These are phyloP conservation scores for Cnemophilus loriae DNA, from an alignment of 2,113 vertebrate species.

Conservation along the genomic window DNA sequence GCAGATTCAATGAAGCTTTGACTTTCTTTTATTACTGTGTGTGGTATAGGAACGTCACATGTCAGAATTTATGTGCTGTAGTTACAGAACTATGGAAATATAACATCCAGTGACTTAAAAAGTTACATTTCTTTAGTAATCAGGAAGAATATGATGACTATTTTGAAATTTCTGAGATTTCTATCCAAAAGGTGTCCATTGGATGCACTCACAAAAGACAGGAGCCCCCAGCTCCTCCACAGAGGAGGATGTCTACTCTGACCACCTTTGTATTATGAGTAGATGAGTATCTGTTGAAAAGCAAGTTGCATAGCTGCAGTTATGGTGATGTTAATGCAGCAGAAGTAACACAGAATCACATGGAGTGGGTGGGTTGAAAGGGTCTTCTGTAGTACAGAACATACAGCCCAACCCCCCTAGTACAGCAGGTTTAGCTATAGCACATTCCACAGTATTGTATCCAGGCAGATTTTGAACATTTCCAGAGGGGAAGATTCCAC, in stretches of 20 bases:
- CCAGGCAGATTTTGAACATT: background rate
- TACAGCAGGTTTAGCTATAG: background rate
- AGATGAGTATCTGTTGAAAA: background rate
- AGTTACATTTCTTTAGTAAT: background rate
- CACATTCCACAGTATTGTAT: background rate
- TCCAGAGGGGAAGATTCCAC: background rate
- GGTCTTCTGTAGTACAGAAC: background rate
- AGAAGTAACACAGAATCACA: background rate
- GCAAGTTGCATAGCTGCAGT: background rate
- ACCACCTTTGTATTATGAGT: background rate
- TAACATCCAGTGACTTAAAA: background rate
- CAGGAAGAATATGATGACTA: background rate
- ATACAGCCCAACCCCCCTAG: rapidly evolving
- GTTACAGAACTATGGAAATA: background rate
- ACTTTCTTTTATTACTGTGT: background rate
- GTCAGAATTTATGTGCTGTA: background rate
- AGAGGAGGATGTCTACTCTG: background rate
- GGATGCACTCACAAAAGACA: rapidly evolving
- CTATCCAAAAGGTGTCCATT: background rate
- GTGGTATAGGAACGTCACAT: background rate
- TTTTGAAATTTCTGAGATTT: background rate
- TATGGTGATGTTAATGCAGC: background rate
- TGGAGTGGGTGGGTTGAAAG: background rate
- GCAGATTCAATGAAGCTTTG: background rate
- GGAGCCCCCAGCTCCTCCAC: rapidly evolving